Base-by-base conservation (phyloP, 2,888 invertebrate genomes). In the Agrotis ipsilon region DNA sequence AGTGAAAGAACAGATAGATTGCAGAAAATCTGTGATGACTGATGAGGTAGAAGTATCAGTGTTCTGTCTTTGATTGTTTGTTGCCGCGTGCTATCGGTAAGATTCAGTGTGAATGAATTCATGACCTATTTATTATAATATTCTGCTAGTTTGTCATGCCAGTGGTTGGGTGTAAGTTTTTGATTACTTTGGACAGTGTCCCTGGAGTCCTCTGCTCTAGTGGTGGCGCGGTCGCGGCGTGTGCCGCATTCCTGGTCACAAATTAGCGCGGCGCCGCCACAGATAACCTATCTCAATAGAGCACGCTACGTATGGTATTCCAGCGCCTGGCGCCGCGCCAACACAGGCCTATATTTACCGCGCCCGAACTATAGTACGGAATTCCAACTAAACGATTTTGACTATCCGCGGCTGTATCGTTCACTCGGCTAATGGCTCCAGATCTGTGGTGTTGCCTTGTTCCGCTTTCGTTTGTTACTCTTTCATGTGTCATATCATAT, bases 241-340 rank as follows among this genome's bases (percentile, higher is more conserved):
- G 59, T 52, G 64, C 27, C 66, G 67, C 70, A 75, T 81, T 72
- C 74, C 70, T 70, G 52, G 55, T 64, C 52, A 39, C 67, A 81
- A 71, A 65, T 78, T 55, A 65, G 67, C 70, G 68, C 70, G 64
- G 70, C 63, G 72, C 57, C 63, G 68, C 61, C 59, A 54, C 69
- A 74, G 86, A 86, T 80, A 72, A 84, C 82, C 84, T 84, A 84
- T 86, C 86, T 84, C 84, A 80, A 78, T 71, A 82, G 80, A 66
- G 70, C 74, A 80, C 71, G 72, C 84, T 75, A 52, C 86, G 81
- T 84, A 78, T 76, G 82, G 86, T 76, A 70, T 77, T 84, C 86
- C 86, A 84, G 78, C 58, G 48, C 67, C 77, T 86, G 86, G 85
- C 86, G 54, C 43, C 18, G 60, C 58, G 86, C 86, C 84, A 86